These are phyloP conservation scores for Python bivittatus DNA, from an alignment of 2,113 vertebrate species.

Conservation along the genomic window DNA sequence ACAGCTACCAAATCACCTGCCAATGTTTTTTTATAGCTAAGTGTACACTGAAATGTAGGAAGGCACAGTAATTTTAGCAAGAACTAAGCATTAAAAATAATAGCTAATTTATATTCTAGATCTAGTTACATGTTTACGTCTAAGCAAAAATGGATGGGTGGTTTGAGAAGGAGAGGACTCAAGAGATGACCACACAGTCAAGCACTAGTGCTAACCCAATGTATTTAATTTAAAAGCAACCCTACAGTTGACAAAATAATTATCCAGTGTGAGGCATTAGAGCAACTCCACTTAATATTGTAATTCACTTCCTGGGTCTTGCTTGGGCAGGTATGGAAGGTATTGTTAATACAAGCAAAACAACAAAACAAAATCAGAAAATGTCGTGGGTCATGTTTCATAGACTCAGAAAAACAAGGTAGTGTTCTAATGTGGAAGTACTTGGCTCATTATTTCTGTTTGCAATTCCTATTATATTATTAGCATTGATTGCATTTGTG, in stretches of 20 bases:
- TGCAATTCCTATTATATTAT: not conserved
- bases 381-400: slow-evolving; percentile 9
- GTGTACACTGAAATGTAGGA: not conserved
- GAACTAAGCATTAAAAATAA: not conserved
- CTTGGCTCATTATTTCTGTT: not conserved
- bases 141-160: too few relatives aligned
- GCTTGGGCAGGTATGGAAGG: not conserved
- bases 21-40: not conserved
- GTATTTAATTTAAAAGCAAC: too few relatives aligned
- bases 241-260: too few relatives aligned
- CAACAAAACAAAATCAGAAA: not conserved
- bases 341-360: not conserved
- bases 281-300: not conserved
- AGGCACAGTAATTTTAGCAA: not conserved
- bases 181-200: too few relatives aligned
- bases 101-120: too few relatives aligned
- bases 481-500: slow-evolving; percentile 12
- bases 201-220: too few relatives aligned
- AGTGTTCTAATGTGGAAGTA: not conserved
- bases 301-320: not conserved
- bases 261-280: not conserved
- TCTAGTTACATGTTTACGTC: too few relatives aligned
- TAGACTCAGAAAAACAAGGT: not conserved
- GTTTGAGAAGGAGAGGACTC: too few relatives aligned
- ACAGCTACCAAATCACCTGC: not conserved